A percentile compares a stretch with the other conserved stretches of the same genome.
phyloP scores from a whole-genome alignment of 2,113 vertebrate genomes.

The Apistogramma diplotaenia region DNA sequence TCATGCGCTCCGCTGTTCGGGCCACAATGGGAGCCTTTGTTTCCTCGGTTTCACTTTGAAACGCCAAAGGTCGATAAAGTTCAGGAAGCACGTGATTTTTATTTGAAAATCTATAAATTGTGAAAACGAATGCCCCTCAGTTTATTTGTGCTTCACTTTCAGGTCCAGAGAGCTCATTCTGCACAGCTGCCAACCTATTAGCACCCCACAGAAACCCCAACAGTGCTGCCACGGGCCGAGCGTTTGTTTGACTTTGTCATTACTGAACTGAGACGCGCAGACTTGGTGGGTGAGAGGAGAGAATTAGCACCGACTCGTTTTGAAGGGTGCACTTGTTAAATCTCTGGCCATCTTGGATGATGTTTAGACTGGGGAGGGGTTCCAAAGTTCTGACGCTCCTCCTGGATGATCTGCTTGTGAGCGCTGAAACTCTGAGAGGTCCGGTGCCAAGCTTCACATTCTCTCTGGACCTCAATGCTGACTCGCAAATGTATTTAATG shows the following conservation, averaged over 20 bases:
- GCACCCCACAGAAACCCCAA: constrained; percentile 50
- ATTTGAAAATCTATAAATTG: constrained; percentile 75
- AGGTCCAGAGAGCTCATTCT: constrained; percentile 42
- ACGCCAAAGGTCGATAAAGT: constrained; percentile 62
- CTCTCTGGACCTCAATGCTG: constrained; percentile 61
- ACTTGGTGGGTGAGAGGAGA: constrained; percentile 32
- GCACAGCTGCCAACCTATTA: constrained; percentile 58
- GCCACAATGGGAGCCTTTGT: constrained; percentile 67
- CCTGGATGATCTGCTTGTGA: constrained; percentile 26
- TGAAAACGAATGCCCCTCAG: constrained; percentile 65
- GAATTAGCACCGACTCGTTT: constrained; percentile 31
- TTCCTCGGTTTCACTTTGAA: constrained; percentile 40
- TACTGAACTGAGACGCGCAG: constrained; percentile 52
- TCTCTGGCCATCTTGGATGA: constrained; percentile 17
- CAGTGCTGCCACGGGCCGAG: constrained; percentile 19
- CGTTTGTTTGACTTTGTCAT: constrained; percentile 72
- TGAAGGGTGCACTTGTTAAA: constrained; percentile 65
- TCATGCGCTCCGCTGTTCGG: constrained; percentile 21
- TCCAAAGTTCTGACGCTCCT: constrained; percentile 35
- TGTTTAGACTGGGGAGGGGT: constrained; percentile 61
- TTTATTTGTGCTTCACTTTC: constrained; percentile 70
- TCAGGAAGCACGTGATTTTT: constrained; percentile 67
- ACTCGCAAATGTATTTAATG: constrained; percentile 52
- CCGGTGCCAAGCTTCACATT: constrained; percentile 47
- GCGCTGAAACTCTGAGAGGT: constrained; percentile 20